Conservation (phyloP, 2,888 invertebrate species). For the Bombylius major region DNA sequence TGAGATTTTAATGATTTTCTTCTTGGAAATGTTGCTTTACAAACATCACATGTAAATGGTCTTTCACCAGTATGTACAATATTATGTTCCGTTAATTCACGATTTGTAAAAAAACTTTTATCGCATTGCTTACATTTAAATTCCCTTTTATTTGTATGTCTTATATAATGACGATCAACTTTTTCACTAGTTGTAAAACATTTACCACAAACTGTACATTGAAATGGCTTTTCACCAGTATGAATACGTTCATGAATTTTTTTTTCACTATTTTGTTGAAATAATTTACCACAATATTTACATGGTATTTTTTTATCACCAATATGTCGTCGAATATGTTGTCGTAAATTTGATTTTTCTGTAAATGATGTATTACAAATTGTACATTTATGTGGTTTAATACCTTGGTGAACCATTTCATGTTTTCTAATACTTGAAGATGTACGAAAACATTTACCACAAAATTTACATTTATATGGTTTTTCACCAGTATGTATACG, state of each 20-base stretch:
- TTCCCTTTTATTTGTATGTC: conserved; percentile 26
- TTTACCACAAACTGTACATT: conserved; percentile 16
- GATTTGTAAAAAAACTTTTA: conserved; percentile 25
- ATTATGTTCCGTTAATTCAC: conserved; percentile 24
- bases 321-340: not conserved
- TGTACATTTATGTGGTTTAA: conserved; percentile 1
- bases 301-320: conserved; percentile 2
- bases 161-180: conserved; percentile 23
- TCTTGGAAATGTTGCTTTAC: conserved; percentile 26
- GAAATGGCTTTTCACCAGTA: conserved; percentile 2
- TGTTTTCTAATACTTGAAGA: not conserved
- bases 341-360: conserved; percentile 1
- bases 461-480: conserved; percentile 1
- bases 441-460: conserved; percentile 1
- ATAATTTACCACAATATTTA: conserved; percentile 3
- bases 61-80: conserved; percentile 27
- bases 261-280: conserved; percentile 1
- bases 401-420: conserved; percentile 1
- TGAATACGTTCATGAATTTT: conserved; percentile 4
- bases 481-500: conserved; percentile 3
- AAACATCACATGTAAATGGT: conserved; percentile 16
- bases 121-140: conserved; percentile 23
- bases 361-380: conserved; percentile 5
- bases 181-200: conserved; percentile 25
- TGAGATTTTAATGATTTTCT: conserved; percentile 27